These are phyloP conservation scores for Temnothorax longispinosus DNA, from an alignment of 1,140 invertebrate genomes.

Conservation along the genomic window DNA sequence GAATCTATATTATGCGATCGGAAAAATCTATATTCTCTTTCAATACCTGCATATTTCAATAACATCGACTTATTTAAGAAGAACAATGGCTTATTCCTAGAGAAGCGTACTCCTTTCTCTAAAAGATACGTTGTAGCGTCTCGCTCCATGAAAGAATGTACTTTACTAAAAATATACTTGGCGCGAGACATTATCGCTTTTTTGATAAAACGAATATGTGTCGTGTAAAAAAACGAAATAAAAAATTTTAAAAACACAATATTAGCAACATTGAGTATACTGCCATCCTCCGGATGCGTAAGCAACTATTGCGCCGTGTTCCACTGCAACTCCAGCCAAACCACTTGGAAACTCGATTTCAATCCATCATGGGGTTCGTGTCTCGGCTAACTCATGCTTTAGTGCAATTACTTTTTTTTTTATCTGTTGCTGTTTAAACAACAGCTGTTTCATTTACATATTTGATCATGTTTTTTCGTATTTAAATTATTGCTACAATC, in stretches of 20 bases:
- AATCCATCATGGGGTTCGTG: slow-evolving; percentile 66
- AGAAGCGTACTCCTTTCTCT: not conserved
- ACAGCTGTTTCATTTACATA: not conserved
- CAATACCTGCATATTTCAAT: not conserved
- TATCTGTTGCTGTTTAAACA: slow-evolving; percentile 63
- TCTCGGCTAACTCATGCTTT: slow-evolving; percentile 49
- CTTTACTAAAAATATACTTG: not conserved
- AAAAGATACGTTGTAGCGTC: not conserved
- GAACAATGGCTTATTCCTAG: not conserved
- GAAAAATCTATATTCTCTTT: not conserved
- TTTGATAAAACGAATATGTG: not conserved
- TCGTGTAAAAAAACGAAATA: not conserved
- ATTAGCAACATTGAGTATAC: slow-evolving; percentile 72
- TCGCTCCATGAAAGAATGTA: not conserved
- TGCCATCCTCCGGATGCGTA: slow-evolving; percentile 80
- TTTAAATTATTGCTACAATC: not conserved
- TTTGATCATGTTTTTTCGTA: not conserved
- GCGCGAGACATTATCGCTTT: not conserved
- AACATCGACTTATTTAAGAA: not conserved
- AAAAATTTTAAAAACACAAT: not conserved
- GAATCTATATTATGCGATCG: not conserved
- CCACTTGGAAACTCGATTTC: slow-evolving; percentile 48
- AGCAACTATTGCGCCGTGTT: slow-evolving; percentile 72
- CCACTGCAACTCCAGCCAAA: slow-evolving; percentile 56
- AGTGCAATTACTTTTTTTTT: slow-evolving; percentile 31